Conservation (phyloP, 2,888 invertebrate genomes). For the Drosophila borborema region DNA sequence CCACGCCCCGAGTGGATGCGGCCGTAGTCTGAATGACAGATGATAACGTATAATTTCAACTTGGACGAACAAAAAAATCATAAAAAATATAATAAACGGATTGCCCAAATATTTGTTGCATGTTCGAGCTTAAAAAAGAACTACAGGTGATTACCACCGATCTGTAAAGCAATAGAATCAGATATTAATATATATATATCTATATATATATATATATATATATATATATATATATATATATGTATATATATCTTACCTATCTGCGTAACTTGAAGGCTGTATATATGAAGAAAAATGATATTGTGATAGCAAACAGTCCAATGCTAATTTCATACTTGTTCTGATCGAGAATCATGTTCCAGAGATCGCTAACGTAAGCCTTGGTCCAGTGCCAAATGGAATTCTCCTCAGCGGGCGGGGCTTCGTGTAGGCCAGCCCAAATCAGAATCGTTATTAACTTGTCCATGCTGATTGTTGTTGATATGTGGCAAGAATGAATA, state of each 20-base stretch:
- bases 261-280: neutral
- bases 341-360: fast-evolving
- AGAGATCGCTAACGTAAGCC: neutral
- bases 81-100: neutral
- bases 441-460: neutral
- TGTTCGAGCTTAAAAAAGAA: too few relatives aligned
- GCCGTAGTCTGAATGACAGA: neutral
- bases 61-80: neutral
- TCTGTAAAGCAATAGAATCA: too few relatives aligned
- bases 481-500: too few relatives aligned
- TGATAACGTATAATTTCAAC: neutral
- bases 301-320: neutral
- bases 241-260: neutral
- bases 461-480: neutral
- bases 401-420: neutral
- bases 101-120: too few relatives aligned
- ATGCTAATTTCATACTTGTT: neutral
- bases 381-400: neutral
- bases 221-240: too few relatives aligned
- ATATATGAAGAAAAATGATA: neutral
- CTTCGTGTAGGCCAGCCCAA: neutral
- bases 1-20: conserved; percentile 22
- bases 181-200: too few relatives aligned
- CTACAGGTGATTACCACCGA: too few relatives aligned
- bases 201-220: too few relatives aligned